Evolutionary conservation across 1,140 invertebrate species (phyloP).

Genomic region (Coptotermes formosanus): DNA sequence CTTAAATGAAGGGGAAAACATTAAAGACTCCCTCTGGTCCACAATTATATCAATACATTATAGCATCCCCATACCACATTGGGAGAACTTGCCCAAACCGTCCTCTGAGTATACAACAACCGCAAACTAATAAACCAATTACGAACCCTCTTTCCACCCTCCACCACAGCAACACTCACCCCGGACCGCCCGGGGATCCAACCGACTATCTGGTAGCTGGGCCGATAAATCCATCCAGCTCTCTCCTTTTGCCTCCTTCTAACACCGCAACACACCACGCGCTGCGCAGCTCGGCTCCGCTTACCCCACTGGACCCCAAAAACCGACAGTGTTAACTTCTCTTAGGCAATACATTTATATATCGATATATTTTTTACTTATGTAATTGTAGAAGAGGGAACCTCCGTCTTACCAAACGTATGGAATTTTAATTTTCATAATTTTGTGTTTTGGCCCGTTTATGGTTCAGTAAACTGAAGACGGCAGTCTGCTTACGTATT

Average conservation of each 20-base stretch:
- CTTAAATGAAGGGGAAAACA: background rate
- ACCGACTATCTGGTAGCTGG: background rate
- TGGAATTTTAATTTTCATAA: too few species aligned
- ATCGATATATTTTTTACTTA: too few species aligned
- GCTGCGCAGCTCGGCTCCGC: background rate
- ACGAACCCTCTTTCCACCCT: slow-evolving; percentile 18
- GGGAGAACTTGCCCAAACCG: background rate
- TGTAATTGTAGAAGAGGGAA: too few species aligned
- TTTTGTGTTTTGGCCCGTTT: too few species aligned
- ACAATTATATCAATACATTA: slow-evolving; percentile 15
- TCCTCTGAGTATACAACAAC: slow-evolving; percentile 27
- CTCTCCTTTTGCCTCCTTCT: background rate
- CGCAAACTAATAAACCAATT: slow-evolving; percentile 35
- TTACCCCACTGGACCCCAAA: too few species aligned
- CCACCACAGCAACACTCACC: background rate
- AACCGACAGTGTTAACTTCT: too few species aligned
- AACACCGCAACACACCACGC: background rate
- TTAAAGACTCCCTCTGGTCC: background rate
- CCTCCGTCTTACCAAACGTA: too few species aligned
- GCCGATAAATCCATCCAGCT: slow-evolving; percentile 23
- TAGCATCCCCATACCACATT: background rate
- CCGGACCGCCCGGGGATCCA: background rate
- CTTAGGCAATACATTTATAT: too few species aligned
- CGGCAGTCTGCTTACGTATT: too few species aligned
- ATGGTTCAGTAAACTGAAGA: too few species aligned